A percentile compares a stretch with the other conserved stretches of the same genome.
Evolutionary conservation across 1,140 invertebrate genomes (phyloP).

Genomic region (Drosophila ficusphila): DNA sequence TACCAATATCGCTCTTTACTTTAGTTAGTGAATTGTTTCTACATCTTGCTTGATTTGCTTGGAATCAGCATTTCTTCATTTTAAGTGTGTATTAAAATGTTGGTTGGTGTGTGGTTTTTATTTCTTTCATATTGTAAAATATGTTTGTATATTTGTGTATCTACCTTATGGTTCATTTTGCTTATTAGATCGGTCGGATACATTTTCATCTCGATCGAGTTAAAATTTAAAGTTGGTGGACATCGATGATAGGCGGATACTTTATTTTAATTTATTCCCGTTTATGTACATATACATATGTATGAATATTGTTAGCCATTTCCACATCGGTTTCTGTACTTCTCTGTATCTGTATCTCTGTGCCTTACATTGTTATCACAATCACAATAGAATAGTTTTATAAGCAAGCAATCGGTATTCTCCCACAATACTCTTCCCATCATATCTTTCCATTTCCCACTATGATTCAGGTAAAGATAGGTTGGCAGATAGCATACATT

Average conservation of each 20-base stretch:
- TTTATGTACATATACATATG: slow-evolving; percentile 23
- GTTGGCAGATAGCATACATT: slow-evolving; percentile 6
- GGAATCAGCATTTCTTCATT: neutral
- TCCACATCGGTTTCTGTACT: slow-evolving; percentile 5
- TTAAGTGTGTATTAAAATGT: slow-evolving; percentile 29
- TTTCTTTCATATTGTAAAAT: slow-evolving; percentile 36
- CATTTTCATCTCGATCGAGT: slow-evolving; percentile 35
- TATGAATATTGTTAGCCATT: slow-evolving; percentile 5
- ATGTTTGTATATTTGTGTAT: slow-evolving; percentile 36
- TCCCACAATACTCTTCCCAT: neutral
- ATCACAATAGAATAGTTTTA: slow-evolving; percentile 58
- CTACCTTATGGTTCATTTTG: slow-evolving; percentile 32
- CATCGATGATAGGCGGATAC: slow-evolving; percentile 30
- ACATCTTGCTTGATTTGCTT: neutral
- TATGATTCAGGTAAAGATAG: slow-evolving; percentile 22
- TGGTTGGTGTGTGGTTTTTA: slow-evolving; percentile 17
- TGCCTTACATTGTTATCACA: slow-evolving; percentile 69
- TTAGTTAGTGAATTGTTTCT: slow-evolving; percentile 30
- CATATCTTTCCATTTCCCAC: neutral
- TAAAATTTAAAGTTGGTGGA: slow-evolving; percentile 31
- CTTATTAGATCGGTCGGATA: slow-evolving; percentile 34
- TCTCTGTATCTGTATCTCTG: slow-evolving; percentile 10
- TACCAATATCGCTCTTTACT: slow-evolving; percentile 7
- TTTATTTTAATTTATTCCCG: slow-evolving; percentile 17
- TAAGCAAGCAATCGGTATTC: slow-evolving; percentile 43